phyloP scores from a whole-genome alignment of 2,888 invertebrate genomes.

The Diaprepes abbreviatus region DNA sequence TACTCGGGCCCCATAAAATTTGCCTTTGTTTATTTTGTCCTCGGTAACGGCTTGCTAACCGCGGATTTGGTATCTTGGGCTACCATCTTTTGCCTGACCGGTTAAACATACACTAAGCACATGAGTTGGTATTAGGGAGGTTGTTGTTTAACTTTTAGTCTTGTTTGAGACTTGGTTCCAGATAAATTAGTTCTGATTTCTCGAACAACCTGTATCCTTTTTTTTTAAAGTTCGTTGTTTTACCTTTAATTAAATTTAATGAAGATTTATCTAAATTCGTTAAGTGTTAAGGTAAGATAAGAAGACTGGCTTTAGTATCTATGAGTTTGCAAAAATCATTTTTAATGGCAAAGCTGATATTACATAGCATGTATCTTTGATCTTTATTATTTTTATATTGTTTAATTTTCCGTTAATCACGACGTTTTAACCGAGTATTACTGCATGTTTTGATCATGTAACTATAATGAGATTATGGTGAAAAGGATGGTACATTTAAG shows the following conservation, averaged over 20 bases:
- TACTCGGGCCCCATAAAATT: conserved; percentile 32
- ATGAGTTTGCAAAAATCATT: no score
- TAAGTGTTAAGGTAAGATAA: background rate
- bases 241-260: conserved; percentile 17
- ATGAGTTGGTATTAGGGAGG: conserved; percentile 32
- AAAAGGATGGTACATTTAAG: no score
- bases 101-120: conserved; percentile 28
- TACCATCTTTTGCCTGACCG: conserved; percentile 36
- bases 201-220: background rate
- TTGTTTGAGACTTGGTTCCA: conserved; percentile 2
- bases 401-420: no score
- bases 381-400: no score
- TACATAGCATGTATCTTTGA: no score
- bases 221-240: background rate
- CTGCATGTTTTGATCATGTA: no score
- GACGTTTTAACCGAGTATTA: no score
- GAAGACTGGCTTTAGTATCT: no score
- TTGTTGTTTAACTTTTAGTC: conserved; percentile 32
- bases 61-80: conserved; percentile 26
- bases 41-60: conserved; percentile 24
- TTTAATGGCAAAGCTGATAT: no score
- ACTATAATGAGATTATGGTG: no score
- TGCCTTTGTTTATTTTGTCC: conserved; percentile 42
- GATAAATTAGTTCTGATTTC: conserved; percentile 43
- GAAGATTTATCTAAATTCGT: conserved; percentile 17